Conservation (phyloP, 35 echinoderm and acorn worm species). For the Apostichopus californicus region DNA sequence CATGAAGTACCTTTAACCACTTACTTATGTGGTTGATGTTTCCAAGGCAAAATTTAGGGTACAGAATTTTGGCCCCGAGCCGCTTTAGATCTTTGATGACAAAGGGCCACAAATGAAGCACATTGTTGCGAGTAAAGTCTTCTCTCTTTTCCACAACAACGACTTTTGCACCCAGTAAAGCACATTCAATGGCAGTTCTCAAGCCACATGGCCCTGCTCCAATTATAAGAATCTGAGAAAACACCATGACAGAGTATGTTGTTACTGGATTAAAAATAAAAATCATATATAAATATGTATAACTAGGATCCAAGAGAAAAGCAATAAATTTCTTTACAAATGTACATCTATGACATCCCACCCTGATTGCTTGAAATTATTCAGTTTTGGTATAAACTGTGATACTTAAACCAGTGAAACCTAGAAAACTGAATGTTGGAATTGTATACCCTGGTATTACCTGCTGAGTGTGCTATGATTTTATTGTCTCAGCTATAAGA, state of each 20-base stretch:
- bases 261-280: too few species aligned
- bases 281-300: too few species aligned
- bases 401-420: too few species aligned
- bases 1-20: not conserved
- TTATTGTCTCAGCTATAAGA: too few species aligned
- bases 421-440: too few species aligned
- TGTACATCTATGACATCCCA: too few species aligned
- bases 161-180: conserved; percentile 59
- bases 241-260: not conserved
- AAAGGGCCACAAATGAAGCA: conserved; percentile 64
- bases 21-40: conserved; percentile 64
- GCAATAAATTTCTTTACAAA: too few species aligned
- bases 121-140: conserved; percentile 56
- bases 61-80: conserved; percentile 58
- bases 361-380: too few species aligned
- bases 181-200: conserved; percentile 53
- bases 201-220: conserved; percentile 66
- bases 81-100: conserved; percentile 54
- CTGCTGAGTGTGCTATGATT: too few species aligned
- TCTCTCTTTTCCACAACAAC: conserved; percentile 55
- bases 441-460: too few species aligned
- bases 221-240: conserved; percentile 53
- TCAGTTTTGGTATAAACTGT: too few species aligned
- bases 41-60: conserved; percentile 59
- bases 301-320: too few species aligned